Percentiles rank a stretch among this genome's conserved stretches.
Evolutionary conservation across 2,113 vertebrate genomes (phyloP).

Genomic region (Rhea americana): DNA sequence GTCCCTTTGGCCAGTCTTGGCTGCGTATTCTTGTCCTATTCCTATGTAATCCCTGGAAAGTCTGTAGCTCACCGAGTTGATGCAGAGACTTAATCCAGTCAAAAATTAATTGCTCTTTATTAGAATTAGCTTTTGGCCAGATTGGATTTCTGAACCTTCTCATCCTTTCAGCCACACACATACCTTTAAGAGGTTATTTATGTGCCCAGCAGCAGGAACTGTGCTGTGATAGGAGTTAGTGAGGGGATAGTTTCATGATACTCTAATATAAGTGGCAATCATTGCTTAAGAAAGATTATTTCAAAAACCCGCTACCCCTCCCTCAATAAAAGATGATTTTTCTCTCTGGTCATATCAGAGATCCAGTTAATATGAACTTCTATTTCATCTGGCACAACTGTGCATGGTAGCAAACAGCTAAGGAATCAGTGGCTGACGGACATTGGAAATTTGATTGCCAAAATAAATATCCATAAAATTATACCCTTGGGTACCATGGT

Average conservation of each 20-base stretch:
- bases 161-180: not conserved
- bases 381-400: not conserved
- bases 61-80: not conserved
- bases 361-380: not conserved
- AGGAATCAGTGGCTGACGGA: not conserved
- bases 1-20: not conserved
- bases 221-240: not conserved
- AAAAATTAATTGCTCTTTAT: not conserved
- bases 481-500: not conserved
- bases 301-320: fast-evolving
- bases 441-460: not conserved
- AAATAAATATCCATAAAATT: not conserved
- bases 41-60: not conserved
- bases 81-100: not conserved
- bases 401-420: not conserved
- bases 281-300: not conserved
- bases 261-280: not conserved
- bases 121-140: not conserved
- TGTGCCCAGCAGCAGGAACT: not conserved
- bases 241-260: not conserved
- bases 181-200: not conserved
- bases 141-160: not conserved
- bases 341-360: not conserved
- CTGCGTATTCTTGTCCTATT: not conserved
- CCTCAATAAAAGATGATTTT: not conserved